These are phyloP conservation scores for Taurulus bubalis DNA, from an alignment of 2,113 vertebrate genomes.

Conservation along the genomic window DNA sequence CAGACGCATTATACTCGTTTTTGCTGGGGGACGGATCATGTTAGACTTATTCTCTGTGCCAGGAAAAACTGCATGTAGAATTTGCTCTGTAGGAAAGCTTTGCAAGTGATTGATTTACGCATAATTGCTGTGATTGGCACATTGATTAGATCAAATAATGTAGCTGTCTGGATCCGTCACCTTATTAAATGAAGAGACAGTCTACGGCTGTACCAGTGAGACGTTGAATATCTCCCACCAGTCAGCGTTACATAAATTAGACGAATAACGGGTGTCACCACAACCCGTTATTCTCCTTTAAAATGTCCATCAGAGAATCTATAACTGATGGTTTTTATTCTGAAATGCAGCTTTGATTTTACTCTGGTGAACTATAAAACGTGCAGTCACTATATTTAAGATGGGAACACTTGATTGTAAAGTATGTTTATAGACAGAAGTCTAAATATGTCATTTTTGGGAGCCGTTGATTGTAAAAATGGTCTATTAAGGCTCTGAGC, in stretches of 20 bases:
- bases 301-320: slow-evolving; percentile 23
- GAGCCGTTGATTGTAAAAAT: slow-evolving; percentile 55
- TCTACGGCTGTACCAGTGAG: slow-evolving; percentile 29
- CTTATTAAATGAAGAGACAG: slow-evolving; percentile 47
- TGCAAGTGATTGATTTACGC: slow-evolving; percentile 51
- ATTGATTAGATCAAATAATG: slow-evolving; percentile 61
- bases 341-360: slow-evolving; percentile 37
- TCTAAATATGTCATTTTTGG: slow-evolving; percentile 50
- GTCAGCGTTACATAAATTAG: slow-evolving; percentile 33
- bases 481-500: slow-evolving; percentile 58
- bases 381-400: slow-evolving; percentile 42
- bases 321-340: slow-evolving; percentile 6
- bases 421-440: slow-evolving; percentile 57
- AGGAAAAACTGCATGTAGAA: slow-evolving; percentile 52
- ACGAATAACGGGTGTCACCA: slow-evolving; percentile 61
- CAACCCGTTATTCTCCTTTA: slow-evolving; percentile 10
- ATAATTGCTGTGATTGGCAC: slow-evolving; percentile 58
- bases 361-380: slow-evolving; percentile 24
- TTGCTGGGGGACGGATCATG: slow-evolving; percentile 31
- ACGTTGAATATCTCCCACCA: slow-evolving; percentile 42
- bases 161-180: slow-evolving; percentile 50
- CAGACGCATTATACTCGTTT: slow-evolving; percentile 61
- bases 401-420: slow-evolving; percentile 62
- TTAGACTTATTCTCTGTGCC: slow-evolving; percentile 42
- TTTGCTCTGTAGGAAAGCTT: slow-evolving; percentile 34